Percentiles rank a stretch among this genome's conserved stretches.
Conservation (phyloP, 2,113 vertebrate genomes). For the Leptosomus discolor region DNA sequence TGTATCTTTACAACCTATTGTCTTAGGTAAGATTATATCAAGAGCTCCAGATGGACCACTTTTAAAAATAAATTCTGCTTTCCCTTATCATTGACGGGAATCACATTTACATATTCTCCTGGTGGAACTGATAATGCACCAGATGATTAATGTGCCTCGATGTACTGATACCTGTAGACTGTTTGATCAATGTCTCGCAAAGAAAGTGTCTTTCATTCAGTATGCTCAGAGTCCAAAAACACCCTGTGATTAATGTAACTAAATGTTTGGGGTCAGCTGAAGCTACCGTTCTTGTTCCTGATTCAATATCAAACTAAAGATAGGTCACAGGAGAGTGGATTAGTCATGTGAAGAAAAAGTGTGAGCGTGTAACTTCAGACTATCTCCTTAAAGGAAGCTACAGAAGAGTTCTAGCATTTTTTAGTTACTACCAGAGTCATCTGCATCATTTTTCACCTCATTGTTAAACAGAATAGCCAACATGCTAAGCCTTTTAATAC, state of each 20-base stretch:
- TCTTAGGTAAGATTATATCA: conserved; percentile 80
- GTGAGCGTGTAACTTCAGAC: neutral
- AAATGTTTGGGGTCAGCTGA: conserved; percentile 87
- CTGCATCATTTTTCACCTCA: neutral
- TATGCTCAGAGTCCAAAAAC: conserved; percentile 78
- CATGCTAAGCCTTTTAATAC: conserved; percentile 8
- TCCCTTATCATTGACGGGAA: conserved; percentile 90
- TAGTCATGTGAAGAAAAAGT: conserved; percentile 82
- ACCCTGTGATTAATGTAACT: conserved; percentile 92
- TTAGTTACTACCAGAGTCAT: neutral
- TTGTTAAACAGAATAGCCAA: conserved; percentile 22
- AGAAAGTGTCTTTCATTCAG: conserved; percentile 91
- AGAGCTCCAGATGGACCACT: conserved; percentile 85
- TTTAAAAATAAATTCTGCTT: conserved; percentile 88
- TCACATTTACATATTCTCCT: conserved; percentile 99
- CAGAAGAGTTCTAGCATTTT: neutral
- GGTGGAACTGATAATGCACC: conserved; percentile 83
- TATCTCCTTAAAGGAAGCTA: conserved; percentile 22
- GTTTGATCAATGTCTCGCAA: conserved; percentile 85
- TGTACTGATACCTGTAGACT: conserved; percentile 93
- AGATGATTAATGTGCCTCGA: conserved; percentile 95
- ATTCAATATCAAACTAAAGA: conserved; percentile 84
- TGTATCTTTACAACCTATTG: conserved; percentile 81
- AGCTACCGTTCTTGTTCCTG: conserved; percentile 77
- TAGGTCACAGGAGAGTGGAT: conserved; percentile 84